phyloP scores from a whole-genome alignment of 2,113 vertebrate genomes.

The Campylorhamphus procurvoides region DNA sequence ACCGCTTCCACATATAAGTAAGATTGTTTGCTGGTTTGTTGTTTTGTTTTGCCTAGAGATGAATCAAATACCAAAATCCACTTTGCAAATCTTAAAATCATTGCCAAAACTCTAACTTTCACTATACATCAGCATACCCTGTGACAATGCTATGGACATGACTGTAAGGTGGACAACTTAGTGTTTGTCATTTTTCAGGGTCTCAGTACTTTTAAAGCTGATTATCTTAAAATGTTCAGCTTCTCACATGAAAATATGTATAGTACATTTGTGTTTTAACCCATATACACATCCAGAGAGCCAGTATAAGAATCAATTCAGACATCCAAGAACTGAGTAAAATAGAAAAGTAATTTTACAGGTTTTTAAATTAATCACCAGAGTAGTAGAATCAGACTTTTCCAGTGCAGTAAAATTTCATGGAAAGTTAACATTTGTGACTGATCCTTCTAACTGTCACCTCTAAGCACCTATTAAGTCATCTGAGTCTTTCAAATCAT shows the following conservation, averaged over 20 bases:
- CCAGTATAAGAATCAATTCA: not conserved
- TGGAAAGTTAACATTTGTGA: not conserved
- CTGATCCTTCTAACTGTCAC: not conserved
- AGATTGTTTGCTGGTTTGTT: not conserved
- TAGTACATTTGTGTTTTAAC: not conserved
- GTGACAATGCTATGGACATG: not conserved
- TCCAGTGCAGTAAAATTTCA: not conserved
- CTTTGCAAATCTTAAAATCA: not conserved
- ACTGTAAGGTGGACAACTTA: not conserved
- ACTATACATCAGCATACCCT: not conserved
- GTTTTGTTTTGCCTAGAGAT: not conserved
- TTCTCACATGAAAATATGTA: not conserved
- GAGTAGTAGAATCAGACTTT: not conserved
- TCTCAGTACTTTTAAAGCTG: not conserved
- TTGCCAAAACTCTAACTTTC: not conserved
- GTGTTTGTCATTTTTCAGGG: not conserved
- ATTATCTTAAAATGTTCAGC: not conserved
- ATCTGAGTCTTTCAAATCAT: not conserved
- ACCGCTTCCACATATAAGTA: not conserved
- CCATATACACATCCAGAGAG: not conserved
- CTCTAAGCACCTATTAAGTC: not conserved
- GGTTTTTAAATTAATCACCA: not conserved
- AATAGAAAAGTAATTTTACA: not conserved
- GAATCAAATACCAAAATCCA: not conserved
- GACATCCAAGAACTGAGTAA: not conserved